Conservation (phyloP, 2,797 vertebrate species). For the Micropoecilia bifurca region DNA sequence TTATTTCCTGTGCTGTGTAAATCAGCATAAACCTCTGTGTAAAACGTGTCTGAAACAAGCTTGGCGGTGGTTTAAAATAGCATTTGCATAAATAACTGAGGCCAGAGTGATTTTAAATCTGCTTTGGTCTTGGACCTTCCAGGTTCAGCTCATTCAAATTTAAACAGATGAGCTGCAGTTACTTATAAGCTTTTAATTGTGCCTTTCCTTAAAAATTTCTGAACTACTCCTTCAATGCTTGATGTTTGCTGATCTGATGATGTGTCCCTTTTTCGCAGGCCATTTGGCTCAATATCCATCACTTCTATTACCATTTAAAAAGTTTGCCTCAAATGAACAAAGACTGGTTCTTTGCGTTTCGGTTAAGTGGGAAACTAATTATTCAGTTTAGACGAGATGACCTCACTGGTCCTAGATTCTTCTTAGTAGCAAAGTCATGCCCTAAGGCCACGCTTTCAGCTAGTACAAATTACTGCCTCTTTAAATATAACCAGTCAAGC, state of each 20-base stretch:
- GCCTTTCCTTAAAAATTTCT: not conserved
- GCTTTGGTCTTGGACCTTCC: not conserved
- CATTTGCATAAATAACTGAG: not conserved
- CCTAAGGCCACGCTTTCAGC: slow-evolving; percentile 46
- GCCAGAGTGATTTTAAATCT: not conserved
- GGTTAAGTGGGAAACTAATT: slow-evolving; percentile 36
- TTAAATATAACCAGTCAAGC: slow-evolving; percentile 70
- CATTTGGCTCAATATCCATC: slow-evolving; percentile 47
- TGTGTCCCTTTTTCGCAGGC: slow-evolving; percentile 31
- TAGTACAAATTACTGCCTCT: slow-evolving; percentile 56
- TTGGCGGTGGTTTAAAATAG: not conserved
- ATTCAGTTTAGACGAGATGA: slow-evolving; percentile 23
- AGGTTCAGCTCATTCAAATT: not conserved
- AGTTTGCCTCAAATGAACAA: slow-evolving; percentile 49
- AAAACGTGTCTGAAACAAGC: not conserved
- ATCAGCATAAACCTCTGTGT: not conserved
- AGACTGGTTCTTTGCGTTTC: slow-evolving; percentile 22
- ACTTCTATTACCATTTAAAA: slow-evolving; percentile 50
- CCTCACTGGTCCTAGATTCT: slow-evolving; percentile 31
- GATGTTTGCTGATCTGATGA: slow-evolving; percentile 8
- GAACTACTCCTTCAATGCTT: slow-evolving; percentile 18
- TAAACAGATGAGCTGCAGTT: not conserved
- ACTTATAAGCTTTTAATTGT: not conserved
- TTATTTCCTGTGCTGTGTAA: too few relatives aligned
- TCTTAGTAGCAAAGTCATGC: slow-evolving; percentile 34